Conservation (phyloP, 2,113 vertebrate genomes). For the Aspidoscelis tigris region DNA sequence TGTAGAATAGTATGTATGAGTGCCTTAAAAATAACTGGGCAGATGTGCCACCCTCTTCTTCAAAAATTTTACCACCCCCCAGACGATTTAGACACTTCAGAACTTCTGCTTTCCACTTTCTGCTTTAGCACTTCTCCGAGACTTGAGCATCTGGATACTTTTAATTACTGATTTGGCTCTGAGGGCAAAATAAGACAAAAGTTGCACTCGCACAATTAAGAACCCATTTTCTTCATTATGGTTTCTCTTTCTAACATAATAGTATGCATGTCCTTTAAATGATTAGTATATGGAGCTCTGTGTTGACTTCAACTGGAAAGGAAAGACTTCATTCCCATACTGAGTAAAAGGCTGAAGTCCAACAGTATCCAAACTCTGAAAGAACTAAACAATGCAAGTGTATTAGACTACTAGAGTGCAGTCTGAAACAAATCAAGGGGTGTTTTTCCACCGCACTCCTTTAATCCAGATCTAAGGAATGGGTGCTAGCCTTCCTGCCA, state of each 20-base stretch:
- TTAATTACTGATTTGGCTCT: slow-evolving; percentile 59
- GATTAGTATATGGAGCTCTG: background rate
- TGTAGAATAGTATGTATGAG: slow-evolving; percentile 31
- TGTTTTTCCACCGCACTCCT: too few relatives aligned
- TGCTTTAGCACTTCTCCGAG: slow-evolving; percentile 62
- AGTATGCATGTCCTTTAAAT: slow-evolving; percentile 21
- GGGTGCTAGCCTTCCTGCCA: too few relatives aligned
- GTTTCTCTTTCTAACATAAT: slow-evolving; percentile 15
- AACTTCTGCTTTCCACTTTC: slow-evolving; percentile 57
- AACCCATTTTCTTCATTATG: background rate
- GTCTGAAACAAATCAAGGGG: too few relatives aligned
- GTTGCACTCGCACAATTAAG: slow-evolving; percentile 26
- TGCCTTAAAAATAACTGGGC: slow-evolving; percentile 54
- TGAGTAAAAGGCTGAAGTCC: background rate
- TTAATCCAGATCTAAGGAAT: too few relatives aligned
- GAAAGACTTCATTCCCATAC: background rate
- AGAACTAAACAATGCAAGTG: background rate
- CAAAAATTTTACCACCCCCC: slow-evolving; percentile 57
- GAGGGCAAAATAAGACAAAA: slow-evolving; percentile 49
- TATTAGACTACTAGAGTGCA: too few relatives aligned
- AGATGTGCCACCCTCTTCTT: slow-evolving; percentile 47
- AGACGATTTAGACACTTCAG: slow-evolving; percentile 58
- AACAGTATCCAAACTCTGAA: background rate
- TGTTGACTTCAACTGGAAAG: background rate
- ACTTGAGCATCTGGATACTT: slow-evolving; percentile 64